A percentile compares a stretch with the other conserved stretches of the same genome.
Evolutionary conservation across 2,797 vertebrate species (phyloP).

Genomic region (Karalla daura): DNA sequence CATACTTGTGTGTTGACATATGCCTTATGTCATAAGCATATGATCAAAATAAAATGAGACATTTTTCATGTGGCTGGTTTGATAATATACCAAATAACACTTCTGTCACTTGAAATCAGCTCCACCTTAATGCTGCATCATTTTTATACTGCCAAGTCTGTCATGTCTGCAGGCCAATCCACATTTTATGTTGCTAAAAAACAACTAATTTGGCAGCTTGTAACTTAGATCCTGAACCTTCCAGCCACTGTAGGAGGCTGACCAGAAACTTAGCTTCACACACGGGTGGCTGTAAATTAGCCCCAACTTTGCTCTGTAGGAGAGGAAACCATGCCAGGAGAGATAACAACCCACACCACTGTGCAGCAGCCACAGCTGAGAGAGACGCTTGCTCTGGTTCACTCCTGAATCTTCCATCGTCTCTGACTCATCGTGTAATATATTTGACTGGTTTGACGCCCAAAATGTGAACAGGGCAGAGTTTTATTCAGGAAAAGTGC

Average conservation of each 20-base stretch:
- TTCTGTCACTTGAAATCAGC: conserved; percentile 32
- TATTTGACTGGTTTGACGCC: conserved; percentile 63
- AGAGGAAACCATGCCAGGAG: conserved; percentile 37
- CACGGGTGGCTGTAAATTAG: conserved; percentile 24
- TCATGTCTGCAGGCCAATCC: conserved; percentile 12
- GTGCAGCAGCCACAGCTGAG: neutral
- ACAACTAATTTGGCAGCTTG: conserved; percentile 33
- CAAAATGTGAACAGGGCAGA: conserved; percentile 36
- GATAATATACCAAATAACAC: conserved; percentile 12
- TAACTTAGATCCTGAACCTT: neutral
- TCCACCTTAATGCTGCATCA: conserved; percentile 8
- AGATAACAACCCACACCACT: conserved; percentile 23
- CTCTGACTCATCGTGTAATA: neutral
- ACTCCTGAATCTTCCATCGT: neutral
- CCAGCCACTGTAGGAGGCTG: conserved; percentile 16
- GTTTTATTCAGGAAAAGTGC: conserved; percentile 40
- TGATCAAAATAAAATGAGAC: no score
- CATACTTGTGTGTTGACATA: no score
- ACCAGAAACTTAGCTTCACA: conserved; percentile 33
- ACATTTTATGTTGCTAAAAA: conserved; percentile 22
- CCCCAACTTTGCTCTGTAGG: conserved; percentile 24
- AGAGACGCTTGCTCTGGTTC: neutral
- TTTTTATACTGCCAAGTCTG: conserved; percentile 19
- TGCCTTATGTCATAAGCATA: no score
- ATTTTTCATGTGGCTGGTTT: no score